Evolutionary conservation across 1,140 invertebrate species (phyloP).

Genomic region (Leucophenga varia): DNA sequence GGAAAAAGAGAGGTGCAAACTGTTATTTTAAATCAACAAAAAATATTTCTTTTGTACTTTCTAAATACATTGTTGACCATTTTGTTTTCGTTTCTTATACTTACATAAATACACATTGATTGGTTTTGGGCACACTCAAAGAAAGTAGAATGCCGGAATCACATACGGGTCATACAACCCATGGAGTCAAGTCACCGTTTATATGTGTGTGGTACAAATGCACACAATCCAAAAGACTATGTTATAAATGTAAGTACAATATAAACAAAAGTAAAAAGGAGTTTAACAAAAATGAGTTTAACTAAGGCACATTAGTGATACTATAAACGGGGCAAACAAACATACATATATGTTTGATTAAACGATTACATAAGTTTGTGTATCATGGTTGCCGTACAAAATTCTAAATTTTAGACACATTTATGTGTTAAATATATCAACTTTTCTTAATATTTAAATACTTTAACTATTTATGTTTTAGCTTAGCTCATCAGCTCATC

Average conservation of each 20-base stretch:
- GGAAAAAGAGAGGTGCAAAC: slow-evolving; percentile 70
- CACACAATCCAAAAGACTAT: slow-evolving; percentile 82
- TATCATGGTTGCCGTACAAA: too few species aligned
- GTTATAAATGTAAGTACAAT: slow-evolving; percentile 74
- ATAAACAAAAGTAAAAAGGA: neutral
- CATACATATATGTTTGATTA: neutral
- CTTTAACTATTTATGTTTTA: too few species aligned
- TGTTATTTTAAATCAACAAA: slow-evolving; percentile 13
- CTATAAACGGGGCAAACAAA: neutral
- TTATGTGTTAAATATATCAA: too few species aligned
- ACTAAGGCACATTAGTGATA: neutral
- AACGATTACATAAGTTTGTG: too few species aligned
- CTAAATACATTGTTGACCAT: slow-evolving; percentile 9
- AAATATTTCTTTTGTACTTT: slow-evolving; percentile 10
- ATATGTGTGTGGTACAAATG: slow-evolving; percentile 84
- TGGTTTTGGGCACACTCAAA: slow-evolving; percentile 54
- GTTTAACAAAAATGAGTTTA: neutral
- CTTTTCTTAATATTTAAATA: too few species aligned
- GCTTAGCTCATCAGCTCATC: too few species aligned
- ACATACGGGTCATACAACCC: slow-evolving; percentile 80
- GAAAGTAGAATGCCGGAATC: slow-evolving; percentile 83
- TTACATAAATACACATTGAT: slow-evolving; percentile 8
- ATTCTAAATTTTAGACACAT: too few species aligned
- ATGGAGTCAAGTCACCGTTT: slow-evolving; percentile 75
- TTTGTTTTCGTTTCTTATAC: slow-evolving; percentile 15